These are phyloP conservation scores for Rhabdophis nuchalis DNA, from an alignment of 2,797 vertebrate species.

Conservation along the genomic window DNA sequence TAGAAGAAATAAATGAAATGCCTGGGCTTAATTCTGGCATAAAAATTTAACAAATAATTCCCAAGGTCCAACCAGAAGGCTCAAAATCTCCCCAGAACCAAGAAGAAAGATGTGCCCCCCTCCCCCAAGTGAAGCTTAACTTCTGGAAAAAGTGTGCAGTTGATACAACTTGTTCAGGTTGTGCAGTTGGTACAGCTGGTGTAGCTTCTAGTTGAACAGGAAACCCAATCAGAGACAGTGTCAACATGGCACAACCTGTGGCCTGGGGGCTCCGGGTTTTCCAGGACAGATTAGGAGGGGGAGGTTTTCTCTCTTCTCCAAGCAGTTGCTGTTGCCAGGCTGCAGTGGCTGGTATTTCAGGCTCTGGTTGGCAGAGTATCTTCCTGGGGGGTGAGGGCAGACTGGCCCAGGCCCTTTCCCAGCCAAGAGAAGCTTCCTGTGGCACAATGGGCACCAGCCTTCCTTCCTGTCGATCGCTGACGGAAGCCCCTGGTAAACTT, in stretches of 20 bases:
- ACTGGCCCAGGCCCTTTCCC: neutral
- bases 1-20: neutral
- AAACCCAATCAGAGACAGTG: neutral
- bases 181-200: neutral
- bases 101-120: neutral
- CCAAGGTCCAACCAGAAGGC: neutral
- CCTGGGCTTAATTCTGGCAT: neutral
- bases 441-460: neutral
- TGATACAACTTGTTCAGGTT: too few relatives aligned
- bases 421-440: neutral
- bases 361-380: neutral
- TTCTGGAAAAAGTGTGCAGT: neutral
- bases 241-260: neutral
- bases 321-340: neutral
- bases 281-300: neutral
- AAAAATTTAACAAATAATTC: neutral
- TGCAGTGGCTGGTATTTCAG: neutral
- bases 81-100: neutral
- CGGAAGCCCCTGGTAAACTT: neutral
- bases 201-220: neutral
- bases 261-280: neutral
- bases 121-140: neutral
- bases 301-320: neutral
- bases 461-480: too few relatives aligned
- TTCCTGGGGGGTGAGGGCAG: fast-evolving